Evolutionary conservation across 2,888 invertebrate species (phyloP), one percentile per base, ranked within the genome.

Genomic region (Eutolmus rufibarbis): DNA sequence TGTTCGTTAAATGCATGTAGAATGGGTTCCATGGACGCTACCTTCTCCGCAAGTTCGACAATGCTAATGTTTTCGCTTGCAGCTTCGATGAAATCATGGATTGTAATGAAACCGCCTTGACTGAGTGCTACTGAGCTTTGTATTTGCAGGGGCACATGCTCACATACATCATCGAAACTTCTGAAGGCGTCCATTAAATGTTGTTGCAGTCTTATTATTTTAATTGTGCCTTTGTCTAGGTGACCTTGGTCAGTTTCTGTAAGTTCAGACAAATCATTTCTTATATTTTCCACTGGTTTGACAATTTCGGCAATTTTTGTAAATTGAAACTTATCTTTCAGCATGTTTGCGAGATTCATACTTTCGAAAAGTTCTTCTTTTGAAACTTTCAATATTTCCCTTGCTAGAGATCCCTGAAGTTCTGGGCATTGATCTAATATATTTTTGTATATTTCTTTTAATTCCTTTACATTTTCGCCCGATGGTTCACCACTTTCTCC

Each of bases 101-200:
- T 66, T 28, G 74, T 85, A 5, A 85, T 85, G 7, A 85, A 74
- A 16, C 46, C 74, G 0, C 74, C 74, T 31, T 85, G 74, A 16
- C 7, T 31, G 0, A 74, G 28, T 7, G 91, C 88, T 16, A 91
- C 91, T 86, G 89, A 89, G 16, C 88, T 88, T 0, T 90, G 87
- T 2, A 90, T 51, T 1, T 90, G 89, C 37, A 90, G 90, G 0
- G 88, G 87, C 1, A 89, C 89, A 3, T 51, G 79, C 87, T 91
- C 91, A 82, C 90, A 90, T n/a, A 90, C 88, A 82, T 92, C 92
- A 51, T 92, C 92, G 0, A 92, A 87, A 0, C 89, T 89, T 74
- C 91, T 90, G 56, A 92, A 92, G 4, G 91, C 89, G 0, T 90
- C 89, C 92, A 92, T 92, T 12, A 92, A 89, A 77, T 90, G 90